Percentiles rank a stretch among this genome's conserved stretches.
phyloP scores from a whole-genome alignment of 2,888 invertebrate genomes.

The Spatulosminthurus flaviceps region DNA sequence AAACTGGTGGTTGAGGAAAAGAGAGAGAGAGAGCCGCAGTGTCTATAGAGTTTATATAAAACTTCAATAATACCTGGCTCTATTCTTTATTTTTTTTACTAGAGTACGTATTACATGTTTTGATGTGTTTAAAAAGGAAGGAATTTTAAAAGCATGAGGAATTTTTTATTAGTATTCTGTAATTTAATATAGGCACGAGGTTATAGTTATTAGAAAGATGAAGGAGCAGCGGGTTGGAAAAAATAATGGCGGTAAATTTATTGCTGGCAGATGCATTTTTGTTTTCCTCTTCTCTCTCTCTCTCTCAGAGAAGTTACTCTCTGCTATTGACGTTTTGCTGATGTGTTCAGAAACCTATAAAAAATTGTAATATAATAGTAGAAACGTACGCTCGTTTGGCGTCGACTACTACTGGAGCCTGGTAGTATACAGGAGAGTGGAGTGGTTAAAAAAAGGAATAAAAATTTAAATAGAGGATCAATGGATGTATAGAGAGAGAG shows the following conservation, averaged over 20 bases:
- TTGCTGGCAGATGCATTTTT: conserved; percentile 11
- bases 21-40: too few relatives aligned
- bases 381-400: too few relatives aligned
- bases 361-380: too few relatives aligned
- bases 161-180: background rate
- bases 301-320: too few relatives aligned
- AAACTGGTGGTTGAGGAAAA: too few relatives aligned
- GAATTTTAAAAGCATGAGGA: background rate
- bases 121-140: background rate
- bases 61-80: too few relatives aligned
- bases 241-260: conserved; percentile 7
- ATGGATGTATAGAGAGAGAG: too few relatives aligned
- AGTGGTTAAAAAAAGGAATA: conserved; percentile 3
- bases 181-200: conserved; percentile 7
- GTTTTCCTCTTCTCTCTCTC: background rate
- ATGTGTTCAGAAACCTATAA: background rate
- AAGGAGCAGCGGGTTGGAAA: conserved; percentile 6
- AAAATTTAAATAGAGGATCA: conserved; percentile 8
- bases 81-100: too few relatives aligned
- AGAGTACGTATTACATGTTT: background rate
- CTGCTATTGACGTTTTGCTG: too few relatives aligned
- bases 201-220: conserved; percentile 3
- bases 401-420: too few relatives aligned
- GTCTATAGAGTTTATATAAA: too few relatives aligned
- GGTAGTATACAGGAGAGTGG: background rate